Base-by-base conservation (phyloP, 1,140 invertebrate species). In the Xylocopa sonorina region DNA sequence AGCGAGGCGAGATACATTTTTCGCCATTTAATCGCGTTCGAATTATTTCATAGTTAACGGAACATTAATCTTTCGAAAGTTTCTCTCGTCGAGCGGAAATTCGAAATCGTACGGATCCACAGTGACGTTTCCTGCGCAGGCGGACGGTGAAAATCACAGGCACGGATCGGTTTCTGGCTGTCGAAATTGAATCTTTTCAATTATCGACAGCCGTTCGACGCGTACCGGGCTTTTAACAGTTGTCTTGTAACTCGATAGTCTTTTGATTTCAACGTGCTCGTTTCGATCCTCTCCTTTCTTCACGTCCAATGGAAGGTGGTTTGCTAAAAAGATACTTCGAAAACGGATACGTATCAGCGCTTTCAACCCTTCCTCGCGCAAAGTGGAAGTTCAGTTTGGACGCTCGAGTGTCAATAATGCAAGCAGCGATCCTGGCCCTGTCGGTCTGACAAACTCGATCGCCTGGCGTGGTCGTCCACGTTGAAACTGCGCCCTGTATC, bases 131-230 rank as follows among this genome's bases (percentile, higher is more conserved):
- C 32, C 29, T 18, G 21, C 27, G 3, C 32, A 32, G 29, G 29
- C 29, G 16, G 21, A 55, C 21, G 6, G 53, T 27, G 53, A 32
- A 58, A 58, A 58, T 58, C 29, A 10, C 55, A 32, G 29, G n/a
- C 29, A 32, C 18, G 29, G 55, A 55, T 29, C 53, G 27, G 53
- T 55, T 55, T 55, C 53, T 55, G 14, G 14, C n/a, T 32, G 29
- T 58, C 55, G 55, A 58, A 58, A 58, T 58, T 18, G 27, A 58
- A 58, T 58, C 55, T 34, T 58, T 58, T 34, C 55, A 34, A 32
- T 58, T 58, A 58, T 58, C 55, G 55, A 34, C 55, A 58, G 21
- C 29, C 27, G 29, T 32, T 21, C 18, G 55, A 4, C 27, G 6
- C 6, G 14, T 2, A 27, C 0, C 5, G 12, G 18, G 27, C 3